A percentile compares a stretch with the other conserved stretches of the same genome.
These are phyloP conservation scores for Phoebastria nigripes DNA, from an alignment of 2,797 vertebrate species.

Conservation along the genomic window DNA sequence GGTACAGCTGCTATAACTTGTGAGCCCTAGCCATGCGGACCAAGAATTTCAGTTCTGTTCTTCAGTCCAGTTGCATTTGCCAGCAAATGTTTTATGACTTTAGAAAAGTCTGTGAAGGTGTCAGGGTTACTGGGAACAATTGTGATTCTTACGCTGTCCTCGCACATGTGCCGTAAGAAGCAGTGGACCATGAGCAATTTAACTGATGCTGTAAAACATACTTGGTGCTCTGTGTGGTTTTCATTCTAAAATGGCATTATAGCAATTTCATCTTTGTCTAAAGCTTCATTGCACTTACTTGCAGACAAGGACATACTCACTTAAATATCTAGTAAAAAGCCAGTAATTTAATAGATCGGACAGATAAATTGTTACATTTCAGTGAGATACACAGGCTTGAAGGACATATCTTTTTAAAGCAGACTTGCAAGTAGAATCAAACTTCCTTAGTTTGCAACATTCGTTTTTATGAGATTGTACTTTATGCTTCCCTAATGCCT, in stretches of 20 bases:
- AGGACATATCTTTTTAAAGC: neutral
- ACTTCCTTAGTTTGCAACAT: neutral
- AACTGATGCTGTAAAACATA: neutral
- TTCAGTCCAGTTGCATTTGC: neutral
- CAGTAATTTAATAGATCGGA: neutral
- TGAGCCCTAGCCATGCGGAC: neutral
- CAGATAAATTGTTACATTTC: neutral
- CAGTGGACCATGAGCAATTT: neutral
- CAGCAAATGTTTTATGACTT: neutral
- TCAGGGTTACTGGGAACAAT: neutral
- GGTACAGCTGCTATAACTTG: neutral
- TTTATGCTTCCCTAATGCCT: neutral
- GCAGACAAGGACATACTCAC: neutral
- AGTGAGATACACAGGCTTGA: neutral
- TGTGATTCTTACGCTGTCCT: neutral
- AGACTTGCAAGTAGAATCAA: neutral
- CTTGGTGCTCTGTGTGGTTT: neutral
- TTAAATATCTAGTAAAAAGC: neutral
- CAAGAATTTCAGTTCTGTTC: neutral
- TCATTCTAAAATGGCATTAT: neutral
- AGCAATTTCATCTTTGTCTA: neutral
- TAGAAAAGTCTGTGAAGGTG: neutral
- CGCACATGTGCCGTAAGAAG: neutral
- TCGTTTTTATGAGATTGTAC: neutral
- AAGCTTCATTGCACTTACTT: neutral